Base-by-base conservation (phyloP, 2,113 vertebrate species). In the Corapipo altera region DNA sequence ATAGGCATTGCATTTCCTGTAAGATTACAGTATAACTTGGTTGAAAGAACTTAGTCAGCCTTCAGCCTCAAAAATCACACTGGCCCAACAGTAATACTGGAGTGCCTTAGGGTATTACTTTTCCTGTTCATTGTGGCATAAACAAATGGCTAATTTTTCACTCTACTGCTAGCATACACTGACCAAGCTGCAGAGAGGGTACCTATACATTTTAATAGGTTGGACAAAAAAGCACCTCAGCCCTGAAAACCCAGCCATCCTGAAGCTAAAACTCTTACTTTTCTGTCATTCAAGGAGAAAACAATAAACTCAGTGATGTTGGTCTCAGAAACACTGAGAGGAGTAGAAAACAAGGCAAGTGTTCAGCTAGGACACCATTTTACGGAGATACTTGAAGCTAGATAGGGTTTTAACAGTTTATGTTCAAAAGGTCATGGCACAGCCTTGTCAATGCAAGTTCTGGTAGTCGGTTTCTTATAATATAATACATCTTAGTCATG, bases 1-100 rank as follows among this genome's bases (percentile, higher is more conserved):
- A 95, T 96, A 97, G 96, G 74, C 2, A 0, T 82, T 87, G 80
- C 84, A 88, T 96, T 97, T 97, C 88, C 90, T 94, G 88, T 72
- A 95, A 86, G 89, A 96, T 97, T 97, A 92, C 55, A 52, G 58
- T 65, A 23, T 85, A 74, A 85, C 91, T 66, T 90, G 43, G 55
- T 95, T 96, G 89, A 92, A 88, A 96, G 90, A 90, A 90, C 72
- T 96, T 91, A 58, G 54, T 95, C 49, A 90, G 80, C 89, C 59
- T 95, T 86, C 84, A 81, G 54, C 49, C 76, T 94, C 46, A 82
- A 75, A 95, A 95, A 80, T 93, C 71, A 61, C 78, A 49, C 33
- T 91, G 78, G 75, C 81, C 71, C 89, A 79, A 58, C 76, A 70
- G 12, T 77, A 93, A 77, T 75, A 51, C 27, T 30, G 51, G 41